Base-by-base conservation (phyloP, 2,113 vertebrate genomes). In the Strix uralensis region DNA sequence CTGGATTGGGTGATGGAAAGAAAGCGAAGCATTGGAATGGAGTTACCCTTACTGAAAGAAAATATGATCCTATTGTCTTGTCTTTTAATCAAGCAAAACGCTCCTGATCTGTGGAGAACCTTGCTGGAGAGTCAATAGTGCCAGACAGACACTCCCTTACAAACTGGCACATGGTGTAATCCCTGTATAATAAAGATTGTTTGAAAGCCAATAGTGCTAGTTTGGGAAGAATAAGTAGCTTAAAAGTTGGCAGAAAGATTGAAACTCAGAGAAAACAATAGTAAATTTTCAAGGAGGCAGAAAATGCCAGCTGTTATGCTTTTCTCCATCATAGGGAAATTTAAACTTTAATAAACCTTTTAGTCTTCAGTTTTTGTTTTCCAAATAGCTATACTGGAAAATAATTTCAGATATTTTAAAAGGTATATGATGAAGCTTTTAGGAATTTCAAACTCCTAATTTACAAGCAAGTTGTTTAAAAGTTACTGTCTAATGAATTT, bases 391-490 rank as follows among this genome's bases (percentile, higher is more conserved):
- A 52, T 29, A 55, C 47, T 36, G 69, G 74, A 90, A 59, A 88
- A 44, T 77, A 95, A 54, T 55, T 90, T 17, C 42, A 94, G 72
- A 80, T 88, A 7, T 81, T 91, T 94, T 66, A 62, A 96, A 72
- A 93, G 36, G 49, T 62, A 13, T 75, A 51, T 85, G 54, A 66
- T 71, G 61, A 57, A 78, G 49, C 90, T 81, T 87, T 61, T 74
- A 80, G 67, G 81, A 93, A 88, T 93, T 81, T 82, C 74, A 72
- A n/a, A 55, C 55, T 88, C 42, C 72, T 87, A 6, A 20, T 74
- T 92, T 96, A 6, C 29, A 92, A 88, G 70, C 40, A 92, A 73
- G 34, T 86, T 92, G 57, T 87, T 94, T 86, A 52, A 67, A 85
- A 92, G 40, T 79, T 91, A 40, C 36, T 71, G 13, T 77, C 19